Base-by-base conservation (phyloP, 2,888 invertebrate genomes). In the Chloromyia formosa region DNA sequence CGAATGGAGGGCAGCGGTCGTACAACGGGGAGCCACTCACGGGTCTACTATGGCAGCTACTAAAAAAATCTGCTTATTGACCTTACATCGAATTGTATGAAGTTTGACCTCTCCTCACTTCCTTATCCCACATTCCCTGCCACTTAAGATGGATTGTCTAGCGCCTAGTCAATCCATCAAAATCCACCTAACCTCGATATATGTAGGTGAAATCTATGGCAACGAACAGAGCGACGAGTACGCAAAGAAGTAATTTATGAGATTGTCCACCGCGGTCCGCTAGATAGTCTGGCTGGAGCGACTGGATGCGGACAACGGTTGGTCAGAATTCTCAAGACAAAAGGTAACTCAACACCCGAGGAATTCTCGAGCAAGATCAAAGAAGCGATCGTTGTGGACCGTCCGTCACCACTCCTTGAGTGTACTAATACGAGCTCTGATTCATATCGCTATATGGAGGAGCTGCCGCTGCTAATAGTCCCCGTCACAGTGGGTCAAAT, bases 401-500 rank as follows among this genome's bases (percentile, higher is more conserved):
- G 61, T 61, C 27, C 12, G 23, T 12, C 53, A 16, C 16, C 53
- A 53, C 3, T 16, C 3, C 16, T 56, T 18, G 14, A 2, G 10
- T 18, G 10, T 56, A 56, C 56, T 56, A 16, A 20, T 56, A 56
- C 27, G 27, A 35, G 27, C 27, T 35, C 27, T 61, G 61, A 61
- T 61, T 61, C 61, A 35, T 61, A 61, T 61, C 61, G 61, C 27
- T n/a, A 61, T 5, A 12, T 27, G 61, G 23, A 27, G 23, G 61
- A 61, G 61, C 61, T 61, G 66, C 49, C 22, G 53, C 22, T 49
- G 5, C 22, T 49, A 66, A 66, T 49, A 20, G 56, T 54, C 60
- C 27, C 27, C 40, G 27, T 7, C 58, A 35, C 71, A 71, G 71
- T 71, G 58, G 60, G 60, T 60, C 72, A 72, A 60, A 60, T 72